phyloP scores from a whole-genome alignment of 2,797 vertebrate species.

The Allobates femoralis region DNA sequence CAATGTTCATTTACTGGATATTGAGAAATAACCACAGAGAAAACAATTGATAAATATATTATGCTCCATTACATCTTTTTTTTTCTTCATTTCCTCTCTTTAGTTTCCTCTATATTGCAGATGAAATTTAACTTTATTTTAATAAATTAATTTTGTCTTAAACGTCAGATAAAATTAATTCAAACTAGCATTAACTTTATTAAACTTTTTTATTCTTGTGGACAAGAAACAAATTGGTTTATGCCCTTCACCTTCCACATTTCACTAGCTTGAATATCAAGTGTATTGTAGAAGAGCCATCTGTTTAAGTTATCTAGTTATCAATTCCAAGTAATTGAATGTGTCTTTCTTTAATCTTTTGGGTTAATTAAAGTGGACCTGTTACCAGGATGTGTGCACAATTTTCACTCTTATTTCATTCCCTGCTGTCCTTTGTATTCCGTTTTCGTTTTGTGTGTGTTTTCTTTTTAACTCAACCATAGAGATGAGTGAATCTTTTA shows the following conservation, averaged over 20 bases:
- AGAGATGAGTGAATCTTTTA: too few relatives aligned
- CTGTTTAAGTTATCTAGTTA: neutral
- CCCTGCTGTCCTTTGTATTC: too few relatives aligned
- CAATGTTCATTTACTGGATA: constrained; percentile 9
- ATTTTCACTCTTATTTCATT: too few relatives aligned
- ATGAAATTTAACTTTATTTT: constrained; percentile 6
- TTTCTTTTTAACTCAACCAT: too few relatives aligned
- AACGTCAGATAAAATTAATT: neutral
- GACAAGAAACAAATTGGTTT: neutral
- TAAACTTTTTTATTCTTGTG: neutral
- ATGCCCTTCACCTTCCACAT: neutral
- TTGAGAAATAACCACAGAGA: neutral
- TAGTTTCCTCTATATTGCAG: constrained; percentile 19
- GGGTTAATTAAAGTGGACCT: neutral
- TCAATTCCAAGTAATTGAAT: neutral
- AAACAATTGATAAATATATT: neutral
- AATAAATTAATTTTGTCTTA: constrained; percentile 7
- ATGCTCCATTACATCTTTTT: neutral
- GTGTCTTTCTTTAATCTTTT: neutral
- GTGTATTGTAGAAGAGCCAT: neutral
- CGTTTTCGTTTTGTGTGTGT: too few relatives aligned
- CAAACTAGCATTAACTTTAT: constrained; percentile 4
- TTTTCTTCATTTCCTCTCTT: neutral
- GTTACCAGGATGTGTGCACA: too few relatives aligned
- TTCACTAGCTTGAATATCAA: neutral